Conservation (phyloP, 92 coral and sea anemone species). For the Metridium senile region DNA sequence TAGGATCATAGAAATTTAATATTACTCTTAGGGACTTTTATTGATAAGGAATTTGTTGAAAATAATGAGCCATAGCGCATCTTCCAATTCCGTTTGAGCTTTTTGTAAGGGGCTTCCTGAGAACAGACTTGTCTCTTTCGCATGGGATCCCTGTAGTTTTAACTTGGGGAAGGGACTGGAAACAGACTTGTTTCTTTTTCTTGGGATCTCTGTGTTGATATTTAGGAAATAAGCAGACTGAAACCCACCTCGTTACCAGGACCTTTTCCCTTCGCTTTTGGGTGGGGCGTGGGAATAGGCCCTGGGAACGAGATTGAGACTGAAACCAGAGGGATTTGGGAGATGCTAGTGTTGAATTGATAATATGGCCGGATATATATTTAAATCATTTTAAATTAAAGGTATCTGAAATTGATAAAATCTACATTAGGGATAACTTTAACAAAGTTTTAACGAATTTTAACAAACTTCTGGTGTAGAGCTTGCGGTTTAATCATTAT, state of each 20-base stretch:
- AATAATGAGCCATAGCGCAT: background rate
- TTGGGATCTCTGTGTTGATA: background rate
- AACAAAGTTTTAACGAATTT: background rate
- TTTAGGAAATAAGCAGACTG: background rate
- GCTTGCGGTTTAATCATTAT: too few relatives aligned
- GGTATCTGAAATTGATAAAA: background rate
- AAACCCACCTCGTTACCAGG: too few relatives aligned
- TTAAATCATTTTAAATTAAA: too few relatives aligned
- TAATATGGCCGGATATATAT: too few relatives aligned
- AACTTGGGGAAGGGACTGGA: too few relatives aligned
- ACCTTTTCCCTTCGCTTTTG: too few relatives aligned
- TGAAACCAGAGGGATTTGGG: background rate
- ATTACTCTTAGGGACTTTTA: background rate
- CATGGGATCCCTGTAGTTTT: background rate
- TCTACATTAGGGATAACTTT: background rate
- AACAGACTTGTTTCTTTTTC: background rate
- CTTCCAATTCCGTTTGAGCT: background rate
- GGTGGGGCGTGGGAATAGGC: too few relatives aligned
- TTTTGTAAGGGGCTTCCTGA: background rate
- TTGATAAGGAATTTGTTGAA: background rate
- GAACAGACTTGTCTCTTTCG: background rate
- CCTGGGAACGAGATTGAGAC: too few relatives aligned
- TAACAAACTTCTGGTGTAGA: too few relatives aligned
- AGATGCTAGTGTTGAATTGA: background rate
- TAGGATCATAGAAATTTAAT: constrained; percentile 75